Percentiles rank a stretch among this genome's conserved stretches.
Evolutionary conservation across 2,797 vertebrate genomes (phyloP).

Genomic region (Harpagifer antarcticus): DNA sequence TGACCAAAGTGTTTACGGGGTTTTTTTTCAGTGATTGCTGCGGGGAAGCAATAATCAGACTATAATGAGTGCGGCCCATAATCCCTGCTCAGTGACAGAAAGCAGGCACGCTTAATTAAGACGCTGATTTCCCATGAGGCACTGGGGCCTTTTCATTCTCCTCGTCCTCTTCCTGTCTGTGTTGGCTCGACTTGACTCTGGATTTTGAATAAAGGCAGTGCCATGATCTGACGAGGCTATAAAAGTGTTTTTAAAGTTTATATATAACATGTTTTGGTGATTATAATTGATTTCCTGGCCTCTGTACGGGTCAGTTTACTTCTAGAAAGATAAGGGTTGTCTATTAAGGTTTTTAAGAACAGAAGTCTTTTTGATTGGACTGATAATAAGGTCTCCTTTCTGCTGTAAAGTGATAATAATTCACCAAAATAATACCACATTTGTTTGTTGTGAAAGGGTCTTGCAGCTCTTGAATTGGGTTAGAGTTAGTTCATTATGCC

Average conservation of each 20-base stretch:
- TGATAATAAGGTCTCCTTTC: no score
- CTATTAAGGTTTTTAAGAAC: no score
- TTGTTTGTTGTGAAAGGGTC: no score
- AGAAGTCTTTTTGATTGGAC: no score
- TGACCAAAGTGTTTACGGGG: constrained; percentile 75
- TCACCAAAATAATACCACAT: no score
- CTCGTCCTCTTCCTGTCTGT: constrained; percentile 50
- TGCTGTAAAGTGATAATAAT: no score
- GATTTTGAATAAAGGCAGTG: constrained; percentile 41
- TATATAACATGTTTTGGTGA: not conserved
- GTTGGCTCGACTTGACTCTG: constrained; percentile 57
- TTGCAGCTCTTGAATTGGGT: no score
- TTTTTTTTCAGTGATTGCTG: constrained; percentile 72
- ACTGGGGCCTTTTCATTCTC: constrained; percentile 40
- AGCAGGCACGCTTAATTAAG: constrained; percentile 83
- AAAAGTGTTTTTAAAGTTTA: not conserved
- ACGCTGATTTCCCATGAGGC: constrained; percentile 83
- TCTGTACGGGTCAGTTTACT: no score
- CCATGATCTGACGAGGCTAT: constrained; percentile 29
- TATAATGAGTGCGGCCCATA: constrained; percentile 75
- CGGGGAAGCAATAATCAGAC: constrained; percentile 79
- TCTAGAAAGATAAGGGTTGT: no score
- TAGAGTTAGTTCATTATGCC: no score
- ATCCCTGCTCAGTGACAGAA: constrained; percentile 78
- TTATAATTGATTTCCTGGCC: no score